Evolutionary conservation across 2,113 vertebrate species (phyloP), one percentile per base, ranked within the genome.

Genomic region (Montifringilla adamsi): DNA sequence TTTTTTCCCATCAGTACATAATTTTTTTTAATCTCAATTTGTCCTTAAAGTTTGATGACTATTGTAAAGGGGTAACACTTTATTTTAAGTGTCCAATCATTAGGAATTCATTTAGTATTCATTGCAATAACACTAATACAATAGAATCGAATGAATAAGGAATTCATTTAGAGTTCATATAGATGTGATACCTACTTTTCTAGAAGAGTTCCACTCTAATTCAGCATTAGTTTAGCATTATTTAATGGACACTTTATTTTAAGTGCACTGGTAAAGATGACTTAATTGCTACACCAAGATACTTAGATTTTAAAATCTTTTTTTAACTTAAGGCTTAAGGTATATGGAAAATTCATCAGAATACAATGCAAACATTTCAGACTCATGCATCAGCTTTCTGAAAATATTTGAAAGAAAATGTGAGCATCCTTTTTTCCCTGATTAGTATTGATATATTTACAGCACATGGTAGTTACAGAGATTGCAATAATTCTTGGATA

Each of bases 11-110:
- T 55, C 49, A 85, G 90, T 85, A 79, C 35, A 74, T 95, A 67
- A 20, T 62, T 79, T 91, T 88, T 95, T 77, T 62, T 16, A 26
- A 63, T 79, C 82, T 96, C 91, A 85, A 77, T 90, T 94, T 93
- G 87, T 97, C 89, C 82, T 69, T 95, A 66, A 96, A 96, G 93
- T 97, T 94, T 96, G 95, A 97, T 89, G 94, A 89, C 91, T 79
- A 68, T 90, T 97, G 86, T 93, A 87, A 98, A 95, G 96, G 94
- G 92, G 93, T 95, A 97, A 94, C 94, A 88, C 97, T 97, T 97
- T 96, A 94, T 93, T 98, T 95, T 95, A 96, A 97, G 96, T 96
- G 96, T 97, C 96, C 96, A 93, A 93, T 97, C 96, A 94, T 98
- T 97, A 97, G 91, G 94, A 95, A 96, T 97, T 92, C 95, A 94